A percentile compares a stretch with the other conserved stretches of the same genome.
Evolutionary conservation across 2,797 vertebrate genomes (phyloP).

Genomic region (Oreochromis grahami): DNA sequence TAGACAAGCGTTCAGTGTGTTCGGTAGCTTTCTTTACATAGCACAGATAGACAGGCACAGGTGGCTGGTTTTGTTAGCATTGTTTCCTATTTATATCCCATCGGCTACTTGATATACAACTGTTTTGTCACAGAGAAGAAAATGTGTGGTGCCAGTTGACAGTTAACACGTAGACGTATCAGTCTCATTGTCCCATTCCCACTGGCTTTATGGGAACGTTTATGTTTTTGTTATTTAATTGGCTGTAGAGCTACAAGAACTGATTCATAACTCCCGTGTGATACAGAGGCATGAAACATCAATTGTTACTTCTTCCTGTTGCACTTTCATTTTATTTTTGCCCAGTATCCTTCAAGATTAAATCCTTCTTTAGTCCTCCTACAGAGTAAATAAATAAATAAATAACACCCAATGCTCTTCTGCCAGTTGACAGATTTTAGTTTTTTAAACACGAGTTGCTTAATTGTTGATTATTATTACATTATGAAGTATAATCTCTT

Average conservation of each 20-base stretch:
- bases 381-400: not conserved
- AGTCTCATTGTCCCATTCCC: not conserved
- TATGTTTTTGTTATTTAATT: not conserved
- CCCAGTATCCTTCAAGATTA: not conserved
- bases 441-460: not conserved
- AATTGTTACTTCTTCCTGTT: not conserved
- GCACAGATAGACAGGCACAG: slow-evolving; percentile 66
- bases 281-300: not conserved
- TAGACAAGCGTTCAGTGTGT: not conserved
- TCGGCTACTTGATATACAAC: slow-evolving; percentile 37
- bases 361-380: not conserved
- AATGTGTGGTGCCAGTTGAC: slow-evolving; percentile 1
- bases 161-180: not conserved
- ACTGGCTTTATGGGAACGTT: not conserved
- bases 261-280: not conserved
- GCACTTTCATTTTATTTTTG: not conserved
- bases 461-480: not conserved
- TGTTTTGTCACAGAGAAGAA: slow-evolving; percentile 37
- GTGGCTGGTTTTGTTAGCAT: slow-evolving; percentile 66
- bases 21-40: not conserved
- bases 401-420: not conserved
- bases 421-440: not conserved
- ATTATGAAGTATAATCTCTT: not conserved
- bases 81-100: slow-evolving; percentile 80
- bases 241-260: not conserved